Evolutionary conservation across 2,797 vertebrate genomes (phyloP), one percentile per base, ranked within the genome.

Genomic region (Tenualosa thibaudeaui): DNA sequence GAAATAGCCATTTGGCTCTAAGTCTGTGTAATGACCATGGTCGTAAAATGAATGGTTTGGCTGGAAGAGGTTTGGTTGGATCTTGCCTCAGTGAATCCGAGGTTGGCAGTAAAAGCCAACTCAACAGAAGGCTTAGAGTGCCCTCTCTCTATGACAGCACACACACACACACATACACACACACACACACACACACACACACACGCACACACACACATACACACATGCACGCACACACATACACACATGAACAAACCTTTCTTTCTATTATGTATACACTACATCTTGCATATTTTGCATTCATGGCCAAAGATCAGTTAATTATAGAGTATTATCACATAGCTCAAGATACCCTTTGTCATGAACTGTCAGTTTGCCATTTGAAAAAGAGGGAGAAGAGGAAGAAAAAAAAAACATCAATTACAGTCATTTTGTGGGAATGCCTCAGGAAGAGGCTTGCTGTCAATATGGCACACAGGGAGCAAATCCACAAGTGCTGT

Each of bases 231-330:
- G n/a, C n/a, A n/a, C n/a, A 31, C 31, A 31, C 31, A 31, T 31
- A 31, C 31, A 31, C 31, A 31, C 31, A 31, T 31, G 31, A 31
- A 31, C 31, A 31, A 31, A 31, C 1, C 31, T 31, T 31, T 31
- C 31, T 31, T 31, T 31, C 31, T 31, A 31, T 54, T 54, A n/a
- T 51, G n/a, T 65, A 26, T 65, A 26, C 9, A 12, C 50, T 51
- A 31, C 31, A 31, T 31, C 31, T 65, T 65, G 24, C 31, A 31
- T 31, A 31, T 97, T 95, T 0, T 98, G 97, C 58, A 99, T 98
- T 0, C 97, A 99, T 7, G 26, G 60, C 19, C 6, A 26, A 65
- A 65, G 60, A 31, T 31, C n/a, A 26, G 24, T 12, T 10, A 65
- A 65, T 65, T 31, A 31, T 65, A 62, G 60, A 8, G 60, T 24